Percentiles rank a stretch among this genome's conserved stretches.
phyloP scores from a whole-genome alignment of 2,888 invertebrate genomes.

The Sarcophaga carnaria region DNA sequence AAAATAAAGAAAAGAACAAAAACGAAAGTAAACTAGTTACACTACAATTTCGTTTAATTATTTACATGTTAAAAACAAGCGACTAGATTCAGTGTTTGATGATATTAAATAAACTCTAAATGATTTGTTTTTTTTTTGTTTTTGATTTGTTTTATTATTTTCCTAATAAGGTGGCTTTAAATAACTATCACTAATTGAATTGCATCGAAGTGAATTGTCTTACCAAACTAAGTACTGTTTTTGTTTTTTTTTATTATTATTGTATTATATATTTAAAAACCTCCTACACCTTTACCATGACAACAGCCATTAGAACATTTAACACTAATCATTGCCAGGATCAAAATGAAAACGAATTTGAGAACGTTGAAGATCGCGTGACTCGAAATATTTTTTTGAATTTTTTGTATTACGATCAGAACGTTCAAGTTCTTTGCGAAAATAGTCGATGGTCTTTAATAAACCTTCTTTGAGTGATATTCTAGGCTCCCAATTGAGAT shows the following conservation, averaged over 20 bases:
- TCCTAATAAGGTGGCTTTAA: slow-evolving; percentile 11
- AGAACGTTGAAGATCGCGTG: slow-evolving; percentile 75
- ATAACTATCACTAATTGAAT: slow-evolving; percentile 7
- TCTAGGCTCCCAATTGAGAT: slow-evolving; percentile 96
- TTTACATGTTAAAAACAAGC: slow-evolving; percentile 58
- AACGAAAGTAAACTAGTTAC: slow-evolving; percentile 35
- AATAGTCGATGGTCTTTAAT: slow-evolving; percentile 95
- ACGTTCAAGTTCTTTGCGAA: slow-evolving; percentile 91
- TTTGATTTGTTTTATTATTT: neutral
- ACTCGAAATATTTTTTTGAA: slow-evolving; percentile 79
- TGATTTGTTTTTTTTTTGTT: neutral
- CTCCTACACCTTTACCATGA: neutral
- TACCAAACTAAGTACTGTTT: slow-evolving; percentile 63
- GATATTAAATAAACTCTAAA: slow-evolving; percentile 24
- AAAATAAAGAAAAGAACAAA: slow-evolving; percentile 3
- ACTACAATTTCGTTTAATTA: slow-evolving; percentile 49
- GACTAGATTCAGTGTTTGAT: slow-evolving; percentile 64
- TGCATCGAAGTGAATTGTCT: slow-evolving; percentile 8
- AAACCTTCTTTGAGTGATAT: slow-evolving; percentile 92
- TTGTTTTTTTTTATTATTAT: neutral
- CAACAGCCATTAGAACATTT: neutral
- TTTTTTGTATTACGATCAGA: slow-evolving; percentile 80
- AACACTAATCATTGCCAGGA: slow-evolving; percentile 69
- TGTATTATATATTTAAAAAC: neutral
- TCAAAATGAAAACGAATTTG: slow-evolving; percentile 70